These are phyloP conservation scores for Pogonus chalceus DNA, from an alignment of 1,140 invertebrate genomes.

Conservation along the genomic window DNA sequence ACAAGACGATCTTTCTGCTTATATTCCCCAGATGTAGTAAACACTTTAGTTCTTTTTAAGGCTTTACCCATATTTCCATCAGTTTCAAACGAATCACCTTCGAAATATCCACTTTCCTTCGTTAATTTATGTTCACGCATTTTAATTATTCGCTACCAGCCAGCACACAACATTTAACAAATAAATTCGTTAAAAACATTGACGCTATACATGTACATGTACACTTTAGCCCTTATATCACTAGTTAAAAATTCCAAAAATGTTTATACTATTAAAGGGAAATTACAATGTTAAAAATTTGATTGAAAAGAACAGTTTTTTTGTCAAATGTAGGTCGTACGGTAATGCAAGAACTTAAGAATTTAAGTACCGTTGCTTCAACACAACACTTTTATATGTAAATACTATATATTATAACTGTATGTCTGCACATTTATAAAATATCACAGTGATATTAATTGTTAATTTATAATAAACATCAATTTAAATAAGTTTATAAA, in stretches of 20 bases:
- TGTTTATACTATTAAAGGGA: conserved; percentile 1
- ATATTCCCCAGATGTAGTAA: conserved; percentile 27
- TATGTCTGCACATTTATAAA: conserved; percentile 1
- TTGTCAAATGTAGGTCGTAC: not conserved
- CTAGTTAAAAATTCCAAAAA: not conserved
- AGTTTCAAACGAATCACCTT: conserved; percentile 32
- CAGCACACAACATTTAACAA: not conserved
- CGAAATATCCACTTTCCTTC: conserved; percentile 36
- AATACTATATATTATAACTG: not conserved
- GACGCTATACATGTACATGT: not conserved
- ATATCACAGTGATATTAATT: not conserved
- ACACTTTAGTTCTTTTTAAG: conserved; percentile 33
- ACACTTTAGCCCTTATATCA: not conserved
- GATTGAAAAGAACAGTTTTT: conserved; percentile 1
- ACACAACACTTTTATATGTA: conserved; percentile 1
- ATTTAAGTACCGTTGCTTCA: not conserved
- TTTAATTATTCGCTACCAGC: conserved; percentile 15
- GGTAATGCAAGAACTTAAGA: conserved; percentile 1
- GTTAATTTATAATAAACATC: not conserved
- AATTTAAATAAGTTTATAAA: not conserved
- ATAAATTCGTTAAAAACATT: not conserved
- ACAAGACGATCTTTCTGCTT: conserved; percentile 15
- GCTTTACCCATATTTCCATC: conserved; percentile 32
- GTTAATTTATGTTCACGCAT: conserved; percentile 36
- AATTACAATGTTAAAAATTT: not conserved